These are phyloP conservation scores for Scleropages formosus DNA, from an alignment of 2,797 vertebrate species.

Conservation along the genomic window DNA sequence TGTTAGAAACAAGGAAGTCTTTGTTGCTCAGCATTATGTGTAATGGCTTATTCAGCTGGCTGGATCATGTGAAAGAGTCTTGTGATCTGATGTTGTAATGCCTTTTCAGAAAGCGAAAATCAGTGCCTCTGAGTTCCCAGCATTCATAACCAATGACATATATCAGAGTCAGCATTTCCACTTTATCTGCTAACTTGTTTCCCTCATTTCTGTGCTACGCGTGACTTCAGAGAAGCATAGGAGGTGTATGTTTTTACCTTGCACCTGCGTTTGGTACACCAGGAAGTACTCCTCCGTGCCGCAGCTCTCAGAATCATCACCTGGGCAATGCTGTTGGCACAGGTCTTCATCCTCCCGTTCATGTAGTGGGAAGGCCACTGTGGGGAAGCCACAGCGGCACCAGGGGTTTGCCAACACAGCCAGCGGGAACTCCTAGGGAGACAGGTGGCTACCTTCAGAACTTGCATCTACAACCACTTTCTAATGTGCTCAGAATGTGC, in stretches of 20 bases:
- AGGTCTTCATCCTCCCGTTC: slow-evolving; percentile 71
- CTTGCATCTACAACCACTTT: neutral
- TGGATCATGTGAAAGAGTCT: neutral
- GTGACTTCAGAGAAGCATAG: neutral
- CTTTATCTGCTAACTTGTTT: neutral
- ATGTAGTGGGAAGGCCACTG: slow-evolving; percentile 68
- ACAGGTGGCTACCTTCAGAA: neutral
- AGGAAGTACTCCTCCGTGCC: slow-evolving; percentile 66
- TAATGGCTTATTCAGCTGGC: neutral
- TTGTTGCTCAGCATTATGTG: neutral
- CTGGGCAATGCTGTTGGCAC: slow-evolving; percentile 66
- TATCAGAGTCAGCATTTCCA: neutral
- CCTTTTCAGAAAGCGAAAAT: neutral
- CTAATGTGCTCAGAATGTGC: neutral
- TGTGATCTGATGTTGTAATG: slow-evolving; percentile 7
- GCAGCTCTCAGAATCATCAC: slow-evolving; percentile 72
- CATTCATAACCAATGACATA: neutral
- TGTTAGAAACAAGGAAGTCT: neutral
- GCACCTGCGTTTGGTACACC: slow-evolving; percentile 77
- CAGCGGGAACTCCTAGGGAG: slow-evolving; percentile 69
- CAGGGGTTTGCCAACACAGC: slow-evolving; percentile 61
- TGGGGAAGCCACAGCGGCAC: slow-evolving; percentile 75
- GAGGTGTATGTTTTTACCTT: slow-evolving; percentile 55
- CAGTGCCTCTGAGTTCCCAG: neutral
- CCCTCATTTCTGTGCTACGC: neutral